These are phyloP conservation scores for Pempheris klunzingeri DNA, from an alignment of 2,797 vertebrate genomes.

Conservation along the genomic window DNA sequence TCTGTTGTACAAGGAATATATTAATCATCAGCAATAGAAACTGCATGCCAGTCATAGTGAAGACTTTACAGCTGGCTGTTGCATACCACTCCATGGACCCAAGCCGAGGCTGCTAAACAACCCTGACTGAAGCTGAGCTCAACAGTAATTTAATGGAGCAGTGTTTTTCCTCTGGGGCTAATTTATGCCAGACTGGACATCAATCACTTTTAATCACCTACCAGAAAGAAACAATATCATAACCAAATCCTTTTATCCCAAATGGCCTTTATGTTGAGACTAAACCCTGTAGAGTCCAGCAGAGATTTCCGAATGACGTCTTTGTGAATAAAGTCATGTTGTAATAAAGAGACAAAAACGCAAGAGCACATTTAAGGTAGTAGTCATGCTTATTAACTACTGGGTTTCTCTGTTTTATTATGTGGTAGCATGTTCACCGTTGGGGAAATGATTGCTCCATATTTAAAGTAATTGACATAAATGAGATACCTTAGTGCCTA, in stretches of 20 bases:
- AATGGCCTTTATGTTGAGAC: background rate
- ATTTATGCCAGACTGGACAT: constrained; percentile 31
- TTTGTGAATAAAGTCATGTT: constrained; percentile 2
- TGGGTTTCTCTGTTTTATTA: background rate
- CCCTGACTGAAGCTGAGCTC: constrained; percentile 11
- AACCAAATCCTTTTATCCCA: background rate
- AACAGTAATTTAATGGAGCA: constrained; percentile 41
- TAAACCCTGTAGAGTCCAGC: constrained; percentile 3
- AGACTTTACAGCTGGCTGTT: background rate
- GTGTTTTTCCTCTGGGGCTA: constrained; percentile 20
- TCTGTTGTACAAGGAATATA: background rate
- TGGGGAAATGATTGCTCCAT: background rate
- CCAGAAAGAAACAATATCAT: background rate
- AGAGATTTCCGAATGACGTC: background rate
- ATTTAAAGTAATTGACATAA: background rate
- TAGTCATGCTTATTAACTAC: background rate
- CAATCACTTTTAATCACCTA: constrained; percentile 34
- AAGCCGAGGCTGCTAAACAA: constrained; percentile 26
- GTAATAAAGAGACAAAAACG: background rate
- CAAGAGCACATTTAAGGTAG: background rate
- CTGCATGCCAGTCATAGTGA: background rate
- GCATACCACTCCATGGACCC: constrained; percentile 17
- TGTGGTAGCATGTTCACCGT: background rate
- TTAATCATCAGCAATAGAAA: background rate
- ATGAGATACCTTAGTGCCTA: background rate